A percentile compares a stretch with the other conserved stretches of the same genome.
phyloP scores from a whole-genome alignment of 2,113 vertebrate species.

The Siphamia tubifer region DNA sequence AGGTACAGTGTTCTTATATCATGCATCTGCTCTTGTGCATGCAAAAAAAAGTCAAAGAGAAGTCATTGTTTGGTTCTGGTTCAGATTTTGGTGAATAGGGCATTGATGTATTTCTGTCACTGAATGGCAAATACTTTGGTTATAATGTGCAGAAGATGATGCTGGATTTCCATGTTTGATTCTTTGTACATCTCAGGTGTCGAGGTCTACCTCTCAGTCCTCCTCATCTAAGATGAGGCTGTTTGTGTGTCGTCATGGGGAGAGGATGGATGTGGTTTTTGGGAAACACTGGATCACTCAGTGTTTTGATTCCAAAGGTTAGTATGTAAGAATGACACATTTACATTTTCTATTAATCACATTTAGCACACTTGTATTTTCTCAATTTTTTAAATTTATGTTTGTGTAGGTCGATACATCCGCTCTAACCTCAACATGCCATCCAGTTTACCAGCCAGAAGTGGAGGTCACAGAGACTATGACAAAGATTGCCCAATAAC shows the following conservation, averaged over 20 bases:
- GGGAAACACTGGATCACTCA: slow-evolving; percentile 97
- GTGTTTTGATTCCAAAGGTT: slow-evolving; percentile 98
- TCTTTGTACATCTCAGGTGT: slow-evolving; percentile 75
- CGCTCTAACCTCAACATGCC: slow-evolving; percentile 98
- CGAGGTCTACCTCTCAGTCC: slow-evolving; percentile 79
- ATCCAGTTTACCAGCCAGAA: slow-evolving; percentile 86
- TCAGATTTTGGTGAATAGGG: no score
- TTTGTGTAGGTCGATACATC: slow-evolving; percentile 86
- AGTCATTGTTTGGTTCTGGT: not conserved
- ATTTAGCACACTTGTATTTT: not conserved
- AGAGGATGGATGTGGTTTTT: slow-evolving; percentile 98
- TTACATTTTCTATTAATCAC: not conserved
- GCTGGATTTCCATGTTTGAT: not conserved
- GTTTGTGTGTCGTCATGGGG: slow-evolving; percentile 96
- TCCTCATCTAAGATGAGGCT: slow-evolving; percentile 88
- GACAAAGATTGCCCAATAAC: slow-evolving; percentile 97
- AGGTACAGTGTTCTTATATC: slow-evolving; percentile 74
- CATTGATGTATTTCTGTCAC: no score
- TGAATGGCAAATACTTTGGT: no score
- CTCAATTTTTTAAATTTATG: not conserved
- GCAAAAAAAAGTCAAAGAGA: not conserved
- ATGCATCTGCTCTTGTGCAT: not conserved
- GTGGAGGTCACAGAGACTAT: slow-evolving; percentile 89
- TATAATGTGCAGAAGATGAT: no score
- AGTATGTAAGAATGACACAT: slow-evolving; percentile 5